Percentiles rank a stretch among this genome's conserved stretches.
These are phyloP conservation scores for Symphodus melops DNA, from an alignment of 2,113 vertebrate species.

Conservation along the genomic window DNA sequence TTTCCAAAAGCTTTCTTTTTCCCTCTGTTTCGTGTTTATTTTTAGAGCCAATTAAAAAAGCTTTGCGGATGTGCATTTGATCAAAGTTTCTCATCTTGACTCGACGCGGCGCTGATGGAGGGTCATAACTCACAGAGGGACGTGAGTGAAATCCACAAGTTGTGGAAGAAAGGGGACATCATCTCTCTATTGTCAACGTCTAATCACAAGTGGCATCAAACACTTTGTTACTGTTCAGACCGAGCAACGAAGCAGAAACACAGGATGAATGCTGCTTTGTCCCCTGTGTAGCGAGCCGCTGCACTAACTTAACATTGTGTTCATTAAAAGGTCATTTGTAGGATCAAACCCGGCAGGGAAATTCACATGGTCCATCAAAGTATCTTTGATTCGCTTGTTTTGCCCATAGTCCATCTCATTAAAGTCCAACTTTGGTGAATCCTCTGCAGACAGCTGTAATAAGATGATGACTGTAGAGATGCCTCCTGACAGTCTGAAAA, in stretches of 20 bases:
- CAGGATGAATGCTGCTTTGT: constrained; percentile 83
- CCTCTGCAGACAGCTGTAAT: constrained; percentile 41
- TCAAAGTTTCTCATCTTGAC: constrained; percentile 76
- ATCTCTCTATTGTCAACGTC: constrained; percentile 80
- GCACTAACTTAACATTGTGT: constrained; percentile 87
- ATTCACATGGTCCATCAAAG: constrained; percentile 76
- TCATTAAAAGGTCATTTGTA: constrained; percentile 88
- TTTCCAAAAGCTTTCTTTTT: constrained; percentile 62
- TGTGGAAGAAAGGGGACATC: constrained; percentile 75
- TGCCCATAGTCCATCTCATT: constrained; percentile 71
- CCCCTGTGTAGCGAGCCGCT: constrained; percentile 78
- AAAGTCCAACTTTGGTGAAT: constrained; percentile 18
- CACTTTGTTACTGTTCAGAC: constrained; percentile 83
- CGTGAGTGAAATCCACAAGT: constrained; percentile 84
- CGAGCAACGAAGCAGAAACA: constrained; percentile 74
- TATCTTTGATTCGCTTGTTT: constrained; percentile 82
- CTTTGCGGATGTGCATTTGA: constrained; percentile 63
- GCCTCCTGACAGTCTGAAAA: constrained; percentile 37
- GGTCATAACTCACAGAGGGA: constrained; percentile 80
- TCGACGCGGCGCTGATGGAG: constrained; percentile 52
- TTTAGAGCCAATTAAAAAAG: constrained; percentile 71
- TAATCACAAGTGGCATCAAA: constrained; percentile 86
- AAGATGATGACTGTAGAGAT: constrained; percentile 62
- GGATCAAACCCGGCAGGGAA: constrained; percentile 76
- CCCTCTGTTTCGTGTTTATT: constrained; percentile 68